These are phyloP conservation scores for Paedocypris micromegethes DNA, from an alignment of 2,797 vertebrate genomes.

Conservation along the genomic window DNA sequence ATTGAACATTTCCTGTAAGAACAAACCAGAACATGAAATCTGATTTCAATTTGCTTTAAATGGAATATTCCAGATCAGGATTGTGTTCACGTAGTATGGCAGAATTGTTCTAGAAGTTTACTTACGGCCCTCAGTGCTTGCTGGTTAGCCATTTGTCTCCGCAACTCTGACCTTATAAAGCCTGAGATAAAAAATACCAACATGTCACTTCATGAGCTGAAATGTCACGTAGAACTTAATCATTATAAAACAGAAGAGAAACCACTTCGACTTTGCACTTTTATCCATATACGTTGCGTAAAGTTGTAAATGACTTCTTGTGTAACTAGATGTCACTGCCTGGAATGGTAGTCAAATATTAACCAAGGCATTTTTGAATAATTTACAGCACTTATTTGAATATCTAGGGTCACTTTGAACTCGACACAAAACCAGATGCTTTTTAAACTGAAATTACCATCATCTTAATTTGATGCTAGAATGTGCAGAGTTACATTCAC, in stretches of 20 bases:
- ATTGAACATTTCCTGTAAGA: too few relatives aligned
- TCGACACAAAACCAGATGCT: too few relatives aligned
- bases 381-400: background rate
- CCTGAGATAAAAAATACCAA: conserved; percentile 59
- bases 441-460: too few relatives aligned
- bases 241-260: background rate
- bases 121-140: conserved; percentile 72
- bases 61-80: too few relatives aligned
- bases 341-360: conserved; percentile 9
- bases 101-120: conserved; percentile 44
- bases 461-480: too few relatives aligned
- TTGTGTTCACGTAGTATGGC: too few relatives aligned
- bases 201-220: background rate
- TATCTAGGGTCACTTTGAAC: background rate
- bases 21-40: too few relatives aligned
- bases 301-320: background rate
- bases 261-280: conserved; percentile 1
- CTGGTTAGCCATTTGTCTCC: conserved; percentile 82
- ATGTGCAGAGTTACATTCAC: too few relatives aligned
- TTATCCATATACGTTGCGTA: background rate
- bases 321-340: background rate
- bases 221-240: background rate
- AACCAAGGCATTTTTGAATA: background rate
- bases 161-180: conserved; percentile 86
- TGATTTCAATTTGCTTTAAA: too few relatives aligned